A percentile compares a stretch with the other conserved stretches of the same genome.
These are phyloP conservation scores for Myotis vivesi DNA, from an alignment of 2,797 vertebrate genomes.

Conservation along the genomic window DNA sequence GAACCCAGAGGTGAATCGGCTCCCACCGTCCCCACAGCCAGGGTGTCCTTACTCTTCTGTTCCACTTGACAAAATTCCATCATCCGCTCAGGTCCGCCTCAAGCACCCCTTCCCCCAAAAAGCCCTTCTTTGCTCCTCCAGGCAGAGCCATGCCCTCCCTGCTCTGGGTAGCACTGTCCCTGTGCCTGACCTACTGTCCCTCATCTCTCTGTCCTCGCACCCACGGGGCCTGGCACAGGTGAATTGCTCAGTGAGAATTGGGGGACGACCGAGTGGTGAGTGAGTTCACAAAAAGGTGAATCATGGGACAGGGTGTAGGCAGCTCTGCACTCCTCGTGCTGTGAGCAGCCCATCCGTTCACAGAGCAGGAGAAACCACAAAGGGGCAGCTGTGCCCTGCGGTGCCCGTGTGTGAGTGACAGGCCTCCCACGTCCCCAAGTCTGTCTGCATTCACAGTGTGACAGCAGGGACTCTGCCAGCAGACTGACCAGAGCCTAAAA, in stretches of 20 bases:
- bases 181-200: background rate
- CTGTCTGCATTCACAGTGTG: background rate
- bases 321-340: background rate
- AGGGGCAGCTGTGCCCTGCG: background rate
- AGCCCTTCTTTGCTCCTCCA: background rate
- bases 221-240: background rate
- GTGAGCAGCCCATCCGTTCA: background rate
- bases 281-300: background rate
- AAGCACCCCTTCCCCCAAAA: fast-evolving
- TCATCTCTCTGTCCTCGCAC: background rate
- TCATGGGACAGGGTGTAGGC: fast-evolving
- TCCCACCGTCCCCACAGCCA: background rate
- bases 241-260: background rate
- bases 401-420: background rate
- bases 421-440: background rate
- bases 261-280: background rate
- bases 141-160: background rate
- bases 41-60: background rate
- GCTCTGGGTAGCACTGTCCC: background rate
- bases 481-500: constrained; percentile 46
- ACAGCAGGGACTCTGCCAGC: background rate
- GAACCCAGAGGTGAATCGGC: background rate
- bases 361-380: background rate
- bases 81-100: background rate
- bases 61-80: background rate